Percentiles rank a stretch among this genome's conserved stretches.
These are phyloP conservation scores for Penaeus japonicus DNA, from an alignment of 1,140 invertebrate genomes.

Conservation along the genomic window DNA sequence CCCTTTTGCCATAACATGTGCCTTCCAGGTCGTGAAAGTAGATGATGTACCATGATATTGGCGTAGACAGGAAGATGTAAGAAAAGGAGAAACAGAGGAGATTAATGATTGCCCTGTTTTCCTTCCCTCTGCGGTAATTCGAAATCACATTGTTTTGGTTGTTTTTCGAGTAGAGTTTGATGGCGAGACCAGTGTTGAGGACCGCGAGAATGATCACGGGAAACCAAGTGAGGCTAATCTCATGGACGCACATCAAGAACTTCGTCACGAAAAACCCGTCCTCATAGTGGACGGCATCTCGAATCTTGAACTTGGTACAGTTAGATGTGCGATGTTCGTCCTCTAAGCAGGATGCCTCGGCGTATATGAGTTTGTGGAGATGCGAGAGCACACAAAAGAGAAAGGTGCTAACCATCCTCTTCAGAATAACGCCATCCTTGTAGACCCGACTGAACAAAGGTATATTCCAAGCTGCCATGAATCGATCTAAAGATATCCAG, in stretches of 20 bases:
- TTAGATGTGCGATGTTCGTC: no score
- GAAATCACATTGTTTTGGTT: not conserved
- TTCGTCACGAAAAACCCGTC: not conserved
- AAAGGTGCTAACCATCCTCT: not conserved
- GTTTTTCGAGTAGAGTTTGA: not conserved
- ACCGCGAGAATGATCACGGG: not conserved
- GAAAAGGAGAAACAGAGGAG: not conserved
- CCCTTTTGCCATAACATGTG: no score
- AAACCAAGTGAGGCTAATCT: not conserved
- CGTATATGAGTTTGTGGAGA: no score
- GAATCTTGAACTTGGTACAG: no score
- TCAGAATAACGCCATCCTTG: not conserved
- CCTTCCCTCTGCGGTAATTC: not conserved
- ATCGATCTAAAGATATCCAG: constrained; percentile 4
- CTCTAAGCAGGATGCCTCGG: no score
- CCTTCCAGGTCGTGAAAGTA: no score
- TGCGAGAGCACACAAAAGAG: not conserved
- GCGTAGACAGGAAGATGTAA: no score
- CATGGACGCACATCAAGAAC: not conserved
- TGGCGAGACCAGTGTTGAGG: not conserved
- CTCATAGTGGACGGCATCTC: not conserved
- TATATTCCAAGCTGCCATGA: not conserved
- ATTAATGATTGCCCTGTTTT: not conserved
- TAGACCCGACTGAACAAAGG: not conserved
- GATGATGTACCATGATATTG: no score